Evolutionary conservation across 2,797 vertebrate genomes (phyloP), one percentile per base, ranked within the genome.

Genomic region (Apogon talboti): DNA sequence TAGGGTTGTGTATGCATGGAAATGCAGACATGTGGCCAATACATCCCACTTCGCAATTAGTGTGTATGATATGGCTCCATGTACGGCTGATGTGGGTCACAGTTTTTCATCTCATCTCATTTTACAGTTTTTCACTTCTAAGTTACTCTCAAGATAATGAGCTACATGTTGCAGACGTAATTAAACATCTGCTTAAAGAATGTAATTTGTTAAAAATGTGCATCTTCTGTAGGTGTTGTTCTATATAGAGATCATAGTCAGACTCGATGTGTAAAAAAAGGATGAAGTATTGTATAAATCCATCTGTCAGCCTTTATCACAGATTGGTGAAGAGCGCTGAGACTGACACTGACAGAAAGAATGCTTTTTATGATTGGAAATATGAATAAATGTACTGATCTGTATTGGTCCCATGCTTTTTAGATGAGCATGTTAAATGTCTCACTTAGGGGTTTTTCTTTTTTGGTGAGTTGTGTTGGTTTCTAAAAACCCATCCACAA

Each of bases 1-100:
- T 70, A 68, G 64, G 73, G 59, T 66, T 11, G 68, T 57, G 49
- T 53, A 53, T n/a, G 48, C 76, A 78, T 62, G 68, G 58, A 79
- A 72, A 80, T 28, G 43, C 80, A 84, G 74, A 80, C 75, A 82
- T 78, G 76, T 71, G 79, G 74, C 70, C 19, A 40, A 86, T 87
- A 78, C 46, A 80, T 79, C 84, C 88, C 79, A 69, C 62, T 73
- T 87, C 74, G 76, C 89, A 90, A 93, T 92, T 90, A 91, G 79
- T 71, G 71, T 86, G 79, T 60, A 71, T 81, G 51, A 67, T 81
- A 65, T 72, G 51, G 54, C 66, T 45, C 70, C 75, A 2, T 48
- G 56, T 46, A 47, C 21, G 43, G 64, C 61, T 13, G 60, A 79
- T 66, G 58, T 41, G 41, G 77, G 72, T 81, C 83, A 56, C 45